A percentile compares a stretch with the other conserved stretches of the same genome.
phyloP scores from a whole-genome alignment of 1,140 invertebrate species.

The Colletes gigas region DNA sequence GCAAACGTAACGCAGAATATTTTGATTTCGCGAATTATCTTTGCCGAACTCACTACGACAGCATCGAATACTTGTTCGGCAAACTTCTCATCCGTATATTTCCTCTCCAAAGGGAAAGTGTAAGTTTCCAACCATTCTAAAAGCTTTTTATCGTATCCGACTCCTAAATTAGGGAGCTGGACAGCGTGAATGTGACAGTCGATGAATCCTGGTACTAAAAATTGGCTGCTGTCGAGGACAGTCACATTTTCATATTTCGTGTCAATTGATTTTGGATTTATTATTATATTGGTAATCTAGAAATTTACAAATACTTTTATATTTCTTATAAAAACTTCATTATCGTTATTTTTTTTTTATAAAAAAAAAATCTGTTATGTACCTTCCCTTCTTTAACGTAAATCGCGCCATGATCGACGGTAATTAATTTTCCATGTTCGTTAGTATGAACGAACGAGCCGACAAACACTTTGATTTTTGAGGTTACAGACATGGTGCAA shows the following conservation, averaged over 20 bases:
- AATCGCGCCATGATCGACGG: constrained; percentile 78
- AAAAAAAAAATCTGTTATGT: constrained; percentile 39
- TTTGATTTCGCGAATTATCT: not conserved
- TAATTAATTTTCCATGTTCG: constrained; percentile 66
- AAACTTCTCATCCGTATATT: constrained; percentile 87
- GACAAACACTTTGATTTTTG: constrained; percentile 62
- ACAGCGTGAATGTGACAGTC: constrained; percentile 95
- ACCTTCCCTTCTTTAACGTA: constrained; percentile 79
- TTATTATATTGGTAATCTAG: constrained; percentile 63
- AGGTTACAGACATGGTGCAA: constrained; percentile 61
- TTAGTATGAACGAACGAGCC: constrained; percentile 74
- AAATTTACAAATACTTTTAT: constrained; percentile 35
- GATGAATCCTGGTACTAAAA: constrained; percentile 93
- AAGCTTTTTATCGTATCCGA: constrained; percentile 89
- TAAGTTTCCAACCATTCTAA: constrained; percentile 93
- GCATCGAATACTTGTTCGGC: constrained; percentile 87
- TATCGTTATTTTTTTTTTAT: not conserved
- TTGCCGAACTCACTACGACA: constrained; percentile 85
- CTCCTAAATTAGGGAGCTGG: constrained; percentile 91
- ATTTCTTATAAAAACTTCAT: not conserved
- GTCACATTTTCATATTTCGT: constrained; percentile 45
- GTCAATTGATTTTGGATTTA: constrained; percentile 26
- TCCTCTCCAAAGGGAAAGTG: constrained; percentile 91
- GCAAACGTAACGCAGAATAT: not conserved
- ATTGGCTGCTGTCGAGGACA: constrained; percentile 82